Evolutionary conservation across 2,113 vertebrate genomes (phyloP), one percentile per base, ranked within the genome.

Genomic region (Trinectes maculatus): DNA sequence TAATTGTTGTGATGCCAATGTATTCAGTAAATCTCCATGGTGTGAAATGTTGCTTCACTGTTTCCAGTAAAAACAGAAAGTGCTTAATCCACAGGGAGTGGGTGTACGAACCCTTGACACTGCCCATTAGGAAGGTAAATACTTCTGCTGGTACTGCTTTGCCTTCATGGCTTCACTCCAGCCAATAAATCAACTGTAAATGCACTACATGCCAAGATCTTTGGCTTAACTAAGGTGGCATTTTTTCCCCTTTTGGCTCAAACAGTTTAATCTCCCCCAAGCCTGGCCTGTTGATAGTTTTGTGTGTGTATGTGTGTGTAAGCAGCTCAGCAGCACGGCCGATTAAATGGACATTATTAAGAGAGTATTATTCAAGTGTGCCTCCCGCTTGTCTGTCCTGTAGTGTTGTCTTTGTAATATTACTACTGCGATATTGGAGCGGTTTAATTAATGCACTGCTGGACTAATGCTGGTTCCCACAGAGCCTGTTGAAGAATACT

Each of bases 351-450:
- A 79, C 80, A 80, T 87, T 87, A 85, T 87, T 85, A 75, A 81
- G 68, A 73, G 70, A 42, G 74, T 71, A 71, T 86, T 85, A 87
- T 80, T 85, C 69, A 70, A 80, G 65, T 73, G 72, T 80, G 77
- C 82, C 80, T 89, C 87, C 87, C 33, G 71, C 85, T 69, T 82
- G 77, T 79, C 72, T 84, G 82, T 71, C 80, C 84, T 75, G 74
- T 80, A 57, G 83, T 85, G 79, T 86, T 89, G 86, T 87, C 80
- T 89, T 87, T 85, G 83, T 88, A 69, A 87, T 85, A 88, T 90
- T 88, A 77, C 51, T 62, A 74, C 63, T 75, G 72, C 28, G 44
- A 84, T 91, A 85, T 87, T 90, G 70, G 81, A 87, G 60, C 58
- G 29, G 29, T 82, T 91, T 88, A 73, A 88, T 90, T 86, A 86